A percentile compares a stretch with the other conserved stretches of the same genome.
These are phyloP conservation scores for Eulemur mongoz DNA, from an alignment of 2,797 vertebrate genomes.

Conservation along the genomic window DNA sequence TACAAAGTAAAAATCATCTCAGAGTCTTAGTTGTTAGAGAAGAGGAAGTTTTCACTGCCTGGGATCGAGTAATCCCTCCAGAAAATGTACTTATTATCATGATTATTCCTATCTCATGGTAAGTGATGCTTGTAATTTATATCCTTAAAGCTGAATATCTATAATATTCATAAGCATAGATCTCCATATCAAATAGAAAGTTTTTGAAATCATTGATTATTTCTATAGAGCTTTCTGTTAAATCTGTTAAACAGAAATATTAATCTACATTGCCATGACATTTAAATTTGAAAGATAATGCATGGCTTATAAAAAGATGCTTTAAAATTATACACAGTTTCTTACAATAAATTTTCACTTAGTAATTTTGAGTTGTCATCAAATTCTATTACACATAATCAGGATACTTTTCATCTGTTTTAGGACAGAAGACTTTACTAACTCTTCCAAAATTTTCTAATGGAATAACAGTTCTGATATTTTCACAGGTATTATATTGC, in stretches of 20 bases:
- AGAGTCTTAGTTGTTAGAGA: neutral
- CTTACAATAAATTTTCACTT: neutral
- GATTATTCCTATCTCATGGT: neutral
- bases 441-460: neutral
- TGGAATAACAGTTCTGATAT: neutral
- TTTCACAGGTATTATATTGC: neutral
- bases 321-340: neutral
- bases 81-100: neutral
- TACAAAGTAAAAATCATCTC: neutral
- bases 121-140: neutral
- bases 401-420: neutral
- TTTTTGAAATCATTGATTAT: neutral
- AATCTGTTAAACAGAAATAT: neutral
- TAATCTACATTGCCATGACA: neutral
- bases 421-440: neutral
- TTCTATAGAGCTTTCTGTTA: neutral
- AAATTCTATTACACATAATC: neutral
- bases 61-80: neutral
- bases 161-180: neutral
- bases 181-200: neutral
- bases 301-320: neutral
- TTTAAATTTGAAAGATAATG: conserved; percentile 9
- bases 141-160: neutral
- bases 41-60: neutral
- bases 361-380: neutral